Base-by-base conservation (phyloP, 2,888 invertebrate genomes). In the Drosophila buzzatii region DNA sequence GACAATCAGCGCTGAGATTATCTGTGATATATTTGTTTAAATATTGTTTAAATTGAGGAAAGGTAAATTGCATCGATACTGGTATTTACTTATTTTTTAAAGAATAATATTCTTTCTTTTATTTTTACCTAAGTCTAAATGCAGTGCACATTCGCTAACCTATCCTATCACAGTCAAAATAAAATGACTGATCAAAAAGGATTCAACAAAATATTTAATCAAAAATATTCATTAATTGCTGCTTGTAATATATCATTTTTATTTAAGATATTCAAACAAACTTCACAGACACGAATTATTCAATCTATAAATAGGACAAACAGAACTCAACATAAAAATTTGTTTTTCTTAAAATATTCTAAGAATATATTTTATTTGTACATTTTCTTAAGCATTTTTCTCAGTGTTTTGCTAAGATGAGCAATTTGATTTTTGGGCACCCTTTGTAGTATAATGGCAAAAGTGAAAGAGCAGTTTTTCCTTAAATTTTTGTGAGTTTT, bases 391-490 rank as follows among this genome's bases (percentile, higher is more conserved):
- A 3, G 41, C 10, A 39, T 23, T 41, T 44, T 56, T 35, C 20
- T 35, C 44, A 33, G 42, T 33, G 42, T 16, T 33, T 31, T 41
- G 53, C 52, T 66, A 35, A 61, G 57, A 56, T 68, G 71, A 78
- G 59, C 75, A 58, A 71, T 76, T 78, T 79, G 79, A 74, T 74
- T 76, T 70, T 58, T n/a, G 18, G 70, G 77, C 70, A 70, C 66
- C 60, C 57, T 52, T 60, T 67, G 35, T 39, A 44, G 56, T 56
- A 51, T 56, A 73, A 71, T 64, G 71, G 51, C 44, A 62, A 61
- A 67, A 53, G 49, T 33, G 52, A 58, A 72, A 65, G 69, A 58
- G 31, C 23, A 10, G 12, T 55, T 65, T 33, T n/a, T 12, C 31
- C 7, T 33, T 7, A n/a, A 1, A 2, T 56, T 65, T 18, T 56